Conservation (phyloP, 2,113 vertebrate species). For the Semnornis frantzii region DNA sequence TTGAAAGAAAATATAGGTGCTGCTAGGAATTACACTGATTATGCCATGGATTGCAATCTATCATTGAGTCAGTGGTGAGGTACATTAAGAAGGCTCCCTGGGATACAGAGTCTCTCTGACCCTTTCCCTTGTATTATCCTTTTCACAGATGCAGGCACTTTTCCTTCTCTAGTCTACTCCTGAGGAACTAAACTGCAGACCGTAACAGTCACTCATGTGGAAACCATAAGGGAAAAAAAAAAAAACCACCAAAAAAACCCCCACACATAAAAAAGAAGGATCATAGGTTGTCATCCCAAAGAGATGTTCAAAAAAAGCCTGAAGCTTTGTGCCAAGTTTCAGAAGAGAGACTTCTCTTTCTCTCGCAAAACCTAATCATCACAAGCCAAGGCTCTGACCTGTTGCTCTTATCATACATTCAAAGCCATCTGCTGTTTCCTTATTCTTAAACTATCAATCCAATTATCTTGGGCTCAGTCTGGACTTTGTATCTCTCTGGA, state of each 20-base stretch:
- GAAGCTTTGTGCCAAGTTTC: not conserved
- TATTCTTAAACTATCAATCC: not conserved
- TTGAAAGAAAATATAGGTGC: slow-evolving; percentile 26
- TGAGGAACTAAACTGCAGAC: not conserved
- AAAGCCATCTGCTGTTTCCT: not conserved
- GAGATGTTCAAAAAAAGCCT: not conserved
- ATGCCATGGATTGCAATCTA: not conserved
- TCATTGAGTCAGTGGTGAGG: not conserved
- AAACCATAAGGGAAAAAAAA: not conserved
- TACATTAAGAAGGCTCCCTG: not conserved
- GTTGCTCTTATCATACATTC: not conserved
- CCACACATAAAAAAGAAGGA: not conserved
- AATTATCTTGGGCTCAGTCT: not conserved
- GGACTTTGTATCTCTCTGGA: not conserved
- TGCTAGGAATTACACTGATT: not conserved
- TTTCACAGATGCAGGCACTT: not conserved
- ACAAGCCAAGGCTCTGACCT: not conserved
- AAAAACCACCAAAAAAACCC: not conserved
- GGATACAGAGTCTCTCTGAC: slow-evolving; percentile 16
- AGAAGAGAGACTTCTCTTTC: not conserved
- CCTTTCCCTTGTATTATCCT: not conserved
- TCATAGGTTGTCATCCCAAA: slow-evolving; percentile 17
- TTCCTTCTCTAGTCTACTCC: not conserved
- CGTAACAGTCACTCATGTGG: not conserved
- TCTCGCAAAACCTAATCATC: not conserved